phyloP scores from a whole-genome alignment of 1,140 invertebrate genomes.

The Drosophila orena region DNA sequence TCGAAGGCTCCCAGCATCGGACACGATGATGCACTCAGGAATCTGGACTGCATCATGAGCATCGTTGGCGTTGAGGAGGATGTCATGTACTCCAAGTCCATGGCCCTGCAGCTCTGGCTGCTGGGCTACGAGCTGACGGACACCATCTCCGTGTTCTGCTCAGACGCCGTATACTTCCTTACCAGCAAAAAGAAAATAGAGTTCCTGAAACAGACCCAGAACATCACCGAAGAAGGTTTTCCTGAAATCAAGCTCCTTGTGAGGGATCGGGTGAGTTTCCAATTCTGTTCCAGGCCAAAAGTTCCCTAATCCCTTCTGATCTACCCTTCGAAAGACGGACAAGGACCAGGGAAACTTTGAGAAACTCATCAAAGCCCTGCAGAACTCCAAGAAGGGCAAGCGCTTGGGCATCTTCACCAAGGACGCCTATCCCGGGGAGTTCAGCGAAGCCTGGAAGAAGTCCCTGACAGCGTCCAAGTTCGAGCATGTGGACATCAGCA shows the following conservation, averaged over 20 bases:
- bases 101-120: slow-evolving; percentile 97
- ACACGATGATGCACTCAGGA: slow-evolving; percentile 91
- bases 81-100: slow-evolving; percentile 97
- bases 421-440: slow-evolving; percentile 96
- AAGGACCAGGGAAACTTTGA: slow-evolving; percentile 98
- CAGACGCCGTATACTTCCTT: slow-evolving; percentile 94
- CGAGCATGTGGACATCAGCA: slow-evolving; percentile 95
- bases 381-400: slow-evolving; percentile 95
- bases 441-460: slow-evolving; percentile 95
- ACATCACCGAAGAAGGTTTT: slow-evolving; percentile 93
- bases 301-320: neutral
- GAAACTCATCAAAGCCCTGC: slow-evolving; percentile 94
- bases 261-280: slow-evolving; percentile 92
- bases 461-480: slow-evolving; percentile 91
- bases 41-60: slow-evolving; percentile 95
- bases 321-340: slow-evolving; percentile 89
- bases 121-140: slow-evolving; percentile 98
- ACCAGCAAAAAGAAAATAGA: slow-evolving; percentile 99
- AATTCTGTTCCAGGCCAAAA: too few species aligned
- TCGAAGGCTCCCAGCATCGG: slow-evolving; percentile 89
- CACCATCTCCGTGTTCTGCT: slow-evolving; percentile 96
- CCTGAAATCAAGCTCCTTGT: slow-evolving; percentile 95
- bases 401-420: slow-evolving; percentile 96
- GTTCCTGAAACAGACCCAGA: slow-evolving; percentile 97
- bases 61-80: slow-evolving; percentile 97